These are phyloP conservation scores for Papilio glaucus DNA, from an alignment of 1,140 invertebrate species.

Conservation along the genomic window DNA sequence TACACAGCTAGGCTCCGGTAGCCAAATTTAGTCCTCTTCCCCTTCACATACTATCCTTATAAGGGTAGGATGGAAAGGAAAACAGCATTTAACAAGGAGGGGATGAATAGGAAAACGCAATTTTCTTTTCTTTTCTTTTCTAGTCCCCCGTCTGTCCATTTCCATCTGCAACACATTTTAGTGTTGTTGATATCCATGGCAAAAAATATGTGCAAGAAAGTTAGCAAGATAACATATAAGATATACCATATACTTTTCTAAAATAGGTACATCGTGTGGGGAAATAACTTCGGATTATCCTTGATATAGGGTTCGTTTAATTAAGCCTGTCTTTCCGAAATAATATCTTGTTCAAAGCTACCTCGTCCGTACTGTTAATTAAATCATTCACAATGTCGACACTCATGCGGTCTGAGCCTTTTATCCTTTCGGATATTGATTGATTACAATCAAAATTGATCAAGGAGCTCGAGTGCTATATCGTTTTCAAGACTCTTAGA, in stretches of 20 bases:
- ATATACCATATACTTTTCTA: neutral
- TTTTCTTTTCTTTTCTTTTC: no score
- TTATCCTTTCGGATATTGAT: neutral
- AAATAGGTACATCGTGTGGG: neutral
- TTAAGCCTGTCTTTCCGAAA: neutral
- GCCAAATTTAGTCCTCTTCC: no score
- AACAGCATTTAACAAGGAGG: no score
- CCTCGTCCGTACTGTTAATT: neutral
- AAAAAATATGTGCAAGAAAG: neutral
- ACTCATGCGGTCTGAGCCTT: neutral
- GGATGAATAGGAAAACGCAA: no score
- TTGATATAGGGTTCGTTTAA: neutral
- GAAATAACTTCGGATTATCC: neutral
- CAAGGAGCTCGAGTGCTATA: neutral
- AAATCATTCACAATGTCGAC: neutral
- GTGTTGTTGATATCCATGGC: no score
- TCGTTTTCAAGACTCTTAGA: neutral
- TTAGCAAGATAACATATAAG: neutral
- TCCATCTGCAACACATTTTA: no score
- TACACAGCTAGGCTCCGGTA: no score
- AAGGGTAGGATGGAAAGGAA: no score
- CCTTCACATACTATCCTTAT: no score
- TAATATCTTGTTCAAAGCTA: constrained; percentile 5
- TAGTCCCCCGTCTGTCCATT: no score
- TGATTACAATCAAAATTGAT: neutral